Evolutionary conservation across 2,888 invertebrate genomes (phyloP), one percentile per base, ranked within the genome.

Genomic region (Epirrhoe tristata): DNA sequence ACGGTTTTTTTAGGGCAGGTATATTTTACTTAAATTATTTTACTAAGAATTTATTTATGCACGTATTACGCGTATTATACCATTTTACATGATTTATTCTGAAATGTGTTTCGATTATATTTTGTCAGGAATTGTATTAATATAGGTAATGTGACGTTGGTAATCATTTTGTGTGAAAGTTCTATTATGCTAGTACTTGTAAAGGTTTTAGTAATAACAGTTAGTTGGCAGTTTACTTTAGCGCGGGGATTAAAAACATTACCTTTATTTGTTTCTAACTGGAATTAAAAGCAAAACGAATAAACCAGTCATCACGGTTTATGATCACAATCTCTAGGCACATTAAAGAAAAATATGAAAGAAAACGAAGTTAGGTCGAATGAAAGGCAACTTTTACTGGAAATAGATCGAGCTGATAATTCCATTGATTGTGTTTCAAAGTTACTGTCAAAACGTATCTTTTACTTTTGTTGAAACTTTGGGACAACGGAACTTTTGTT

Each of bases 381-480:
- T 32, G 62, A 56, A 52, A 55, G 52, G 52, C 10, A 71, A 66
- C 61, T 67, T 63, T 67, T 55, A 24, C 57, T 50, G 48, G 50
- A 60, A 70, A 62, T 43, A 69, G 73, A 66, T 69, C 52, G 53
- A 60, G 64, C 57, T 66, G 73, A 73, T 72, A 69, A 64, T 59
- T 59, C 34, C 57, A 52, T 55, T 73, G 73, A 73, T 70, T 71
- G 67, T 61, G 65, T 69, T 71, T 58, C 54, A 72, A 66, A 70
- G 70, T 66, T 58, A 55, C 63, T 67, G 67, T 74, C 67, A 70
- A 69, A 67, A 66, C 59, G 63, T 67, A 71, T 68, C 61, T 68
- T 58, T 54, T 54, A 56, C 63, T 66, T 60, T 53, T 57, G 57
- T 56, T 52, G 53, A 63, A 73, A 71, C 64, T 69, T 69, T 54